Conservation (phyloP, 2,888 invertebrate genomes). For the Pachymerium ferrugineum region DNA sequence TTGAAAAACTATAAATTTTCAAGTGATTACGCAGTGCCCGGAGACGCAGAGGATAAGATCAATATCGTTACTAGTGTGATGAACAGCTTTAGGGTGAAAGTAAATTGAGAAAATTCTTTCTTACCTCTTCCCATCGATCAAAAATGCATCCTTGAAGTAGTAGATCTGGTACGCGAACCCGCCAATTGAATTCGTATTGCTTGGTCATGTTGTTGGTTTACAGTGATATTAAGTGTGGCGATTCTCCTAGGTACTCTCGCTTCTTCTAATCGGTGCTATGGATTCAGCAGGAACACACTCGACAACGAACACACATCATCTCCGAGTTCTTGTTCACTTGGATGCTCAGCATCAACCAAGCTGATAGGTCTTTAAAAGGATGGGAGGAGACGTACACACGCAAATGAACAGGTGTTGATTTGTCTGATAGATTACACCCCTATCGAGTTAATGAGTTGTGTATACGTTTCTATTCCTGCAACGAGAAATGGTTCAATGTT, state of each 20-base stretch:
- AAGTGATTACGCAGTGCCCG: too few relatives aligned
- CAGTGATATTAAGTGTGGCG: background rate
- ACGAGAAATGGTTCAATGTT: background rate
- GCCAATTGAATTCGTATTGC: conserved; percentile 98
- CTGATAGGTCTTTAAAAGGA: conserved; percentile 18
- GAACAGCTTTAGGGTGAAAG: background rate
- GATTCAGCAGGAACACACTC: conserved; percentile 15
- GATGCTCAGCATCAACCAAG: conserved; percentile 20
- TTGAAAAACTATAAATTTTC: too few relatives aligned
- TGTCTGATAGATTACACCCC: background rate
- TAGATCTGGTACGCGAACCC: conserved; percentile 83
- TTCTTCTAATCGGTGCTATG: background rate
- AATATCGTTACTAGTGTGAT: background rate
- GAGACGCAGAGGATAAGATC: too few relatives aligned
- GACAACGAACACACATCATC: conserved; percentile 6
- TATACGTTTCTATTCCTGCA: background rate
- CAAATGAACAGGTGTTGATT: conserved; percentile 27
- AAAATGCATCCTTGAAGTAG: conserved; percentile 79
- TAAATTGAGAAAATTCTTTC: conserved; percentile 35
- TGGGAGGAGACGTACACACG: background rate
- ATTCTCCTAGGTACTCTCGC: background rate
- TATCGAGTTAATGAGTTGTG: background rate
- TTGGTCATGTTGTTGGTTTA: conserved; percentile 73
- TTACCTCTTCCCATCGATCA: conserved; percentile 92
- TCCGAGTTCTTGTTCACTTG: conserved; percentile 8